Conservation (phyloP, 2,797 vertebrate species). For the Hypotaenidia okinawae region DNA sequence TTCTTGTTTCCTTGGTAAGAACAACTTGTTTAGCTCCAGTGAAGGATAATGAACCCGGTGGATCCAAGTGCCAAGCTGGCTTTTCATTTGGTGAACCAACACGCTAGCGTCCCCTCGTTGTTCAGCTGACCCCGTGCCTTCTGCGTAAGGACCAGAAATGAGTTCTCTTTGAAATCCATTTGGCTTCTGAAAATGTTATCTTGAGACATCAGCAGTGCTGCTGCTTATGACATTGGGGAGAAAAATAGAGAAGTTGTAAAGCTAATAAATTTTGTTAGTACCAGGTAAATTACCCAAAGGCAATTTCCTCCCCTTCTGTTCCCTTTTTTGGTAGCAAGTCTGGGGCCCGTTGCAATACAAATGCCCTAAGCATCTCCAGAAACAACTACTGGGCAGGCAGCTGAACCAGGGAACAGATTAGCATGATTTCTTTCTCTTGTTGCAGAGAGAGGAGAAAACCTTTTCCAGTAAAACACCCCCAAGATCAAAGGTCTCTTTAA, state of each 20-base stretch:
- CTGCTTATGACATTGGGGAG: neutral
- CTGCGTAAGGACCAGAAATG: neutral
- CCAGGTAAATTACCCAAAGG: neutral
- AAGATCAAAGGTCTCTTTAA: neutral
- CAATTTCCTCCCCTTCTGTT: neutral
- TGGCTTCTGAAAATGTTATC: neutral
- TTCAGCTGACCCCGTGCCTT: neutral
- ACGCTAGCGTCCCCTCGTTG: fast-evolving
- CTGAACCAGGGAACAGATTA: neutral
- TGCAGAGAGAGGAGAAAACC: neutral
- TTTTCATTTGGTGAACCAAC: neutral
- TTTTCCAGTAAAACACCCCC: neutral
- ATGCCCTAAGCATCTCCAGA: neutral
- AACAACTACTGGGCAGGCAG: neutral
- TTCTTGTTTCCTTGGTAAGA: neutral
- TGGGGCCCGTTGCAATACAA: neutral
- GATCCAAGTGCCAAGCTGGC: neutral
- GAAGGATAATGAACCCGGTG: neutral
- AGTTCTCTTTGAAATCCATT: neutral
- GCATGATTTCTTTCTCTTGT: neutral
- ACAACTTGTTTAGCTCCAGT: neutral
- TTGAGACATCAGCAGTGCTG: neutral
- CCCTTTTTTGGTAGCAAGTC: neutral
- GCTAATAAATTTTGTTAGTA: neutral
- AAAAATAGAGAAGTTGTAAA: neutral